Conservation (phyloP, 2,888 invertebrate genomes). For the Dichetophora obliterata region DNA sequence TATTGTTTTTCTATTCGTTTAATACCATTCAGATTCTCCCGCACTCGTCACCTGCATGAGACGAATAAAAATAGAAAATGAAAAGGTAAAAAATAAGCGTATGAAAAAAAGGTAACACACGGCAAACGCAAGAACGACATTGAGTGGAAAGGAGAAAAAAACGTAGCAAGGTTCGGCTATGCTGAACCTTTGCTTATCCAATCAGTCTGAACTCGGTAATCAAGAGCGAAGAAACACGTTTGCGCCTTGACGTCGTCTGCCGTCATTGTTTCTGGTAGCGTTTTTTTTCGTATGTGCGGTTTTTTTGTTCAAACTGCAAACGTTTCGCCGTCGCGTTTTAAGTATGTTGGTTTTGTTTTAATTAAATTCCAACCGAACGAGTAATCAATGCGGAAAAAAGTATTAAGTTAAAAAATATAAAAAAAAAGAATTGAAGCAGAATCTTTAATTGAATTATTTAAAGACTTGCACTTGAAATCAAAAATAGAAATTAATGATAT, state of each 20-base stretch:
- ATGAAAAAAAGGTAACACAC: slow-evolving; percentile 37
- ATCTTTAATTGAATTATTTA: slow-evolving; percentile 44
- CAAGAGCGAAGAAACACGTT: slow-evolving; percentile 65
- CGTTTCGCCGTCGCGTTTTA: slow-evolving; percentile 43
- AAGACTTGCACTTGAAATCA: slow-evolving; percentile 26
- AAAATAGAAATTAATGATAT: not conserved
- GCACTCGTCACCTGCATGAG: slow-evolving; percentile 38
- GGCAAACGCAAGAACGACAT: slow-evolving; percentile 50
- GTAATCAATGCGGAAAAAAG: slow-evolving; percentile 44
- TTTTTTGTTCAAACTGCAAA: slow-evolving; percentile 10
- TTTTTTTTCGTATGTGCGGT: slow-evolving; percentile 36
- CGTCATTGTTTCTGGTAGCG: not conserved
- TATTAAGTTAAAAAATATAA: slow-evolving; percentile 21
- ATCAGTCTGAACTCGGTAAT: slow-evolving; percentile 70
- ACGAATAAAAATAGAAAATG: not conserved
- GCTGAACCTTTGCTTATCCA: slow-evolving; percentile 68
- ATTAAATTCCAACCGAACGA: slow-evolving; percentile 31
- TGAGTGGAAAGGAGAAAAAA: slow-evolving; percentile 44
- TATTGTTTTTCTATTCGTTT: not conserved
- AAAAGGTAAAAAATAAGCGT: not conserved
- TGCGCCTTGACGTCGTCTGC: slow-evolving; percentile 32
- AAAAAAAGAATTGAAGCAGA: slow-evolving; percentile 53
- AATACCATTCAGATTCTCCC: not conserved
- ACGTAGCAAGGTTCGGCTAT: slow-evolving; percentile 64
- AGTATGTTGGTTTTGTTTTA: slow-evolving; percentile 6